Conservation (phyloP, 2,888 invertebrate species). For the Tricholauxania praeusta region DNA sequence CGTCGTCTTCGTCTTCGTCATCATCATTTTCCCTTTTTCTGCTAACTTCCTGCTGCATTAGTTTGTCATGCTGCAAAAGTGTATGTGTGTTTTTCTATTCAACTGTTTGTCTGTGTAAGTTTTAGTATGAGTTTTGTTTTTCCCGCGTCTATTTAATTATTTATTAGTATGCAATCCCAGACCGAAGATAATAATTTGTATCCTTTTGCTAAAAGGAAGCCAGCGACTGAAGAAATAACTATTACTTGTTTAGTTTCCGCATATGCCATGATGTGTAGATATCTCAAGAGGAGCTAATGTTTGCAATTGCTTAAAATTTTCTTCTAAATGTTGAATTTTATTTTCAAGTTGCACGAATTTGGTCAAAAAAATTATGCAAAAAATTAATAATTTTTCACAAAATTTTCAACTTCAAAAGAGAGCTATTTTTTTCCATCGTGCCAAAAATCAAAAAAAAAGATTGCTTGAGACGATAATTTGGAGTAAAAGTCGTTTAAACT, state of each 20-base stretch:
- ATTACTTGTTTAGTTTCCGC: constrained; percentile 13
- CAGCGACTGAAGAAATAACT: background rate
- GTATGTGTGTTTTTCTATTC: constrained; percentile 17
- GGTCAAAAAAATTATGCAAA: too few relatives aligned
- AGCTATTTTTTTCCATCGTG: too few relatives aligned
- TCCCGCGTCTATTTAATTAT: constrained; percentile 44
- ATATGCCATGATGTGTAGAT: constrained; percentile 14
- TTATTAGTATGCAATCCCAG: constrained; percentile 47
- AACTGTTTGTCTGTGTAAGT: constrained; percentile 45
- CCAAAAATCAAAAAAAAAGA: too few relatives aligned
- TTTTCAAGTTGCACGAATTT: too few relatives aligned
- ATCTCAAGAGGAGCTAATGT: too few relatives aligned
- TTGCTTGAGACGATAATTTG: too few relatives aligned
- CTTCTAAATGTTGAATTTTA: too few relatives aligned
- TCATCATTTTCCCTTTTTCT: background rate
- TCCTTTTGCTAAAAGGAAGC: constrained; percentile 7
- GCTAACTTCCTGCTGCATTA: constrained; percentile 4
- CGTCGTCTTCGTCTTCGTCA: background rate
- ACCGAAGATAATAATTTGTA: constrained; percentile 45
- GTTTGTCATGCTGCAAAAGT: constrained; percentile 5
- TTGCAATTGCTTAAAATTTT: too few relatives aligned
- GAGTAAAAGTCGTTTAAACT: too few relatives aligned
- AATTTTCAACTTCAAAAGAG: too few relatives aligned
- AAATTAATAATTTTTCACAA: too few relatives aligned
- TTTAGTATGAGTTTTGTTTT: constrained; percentile 48